Conservation (phyloP, 2,113 vertebrate species). For the Seriola rivoliana region DNA sequence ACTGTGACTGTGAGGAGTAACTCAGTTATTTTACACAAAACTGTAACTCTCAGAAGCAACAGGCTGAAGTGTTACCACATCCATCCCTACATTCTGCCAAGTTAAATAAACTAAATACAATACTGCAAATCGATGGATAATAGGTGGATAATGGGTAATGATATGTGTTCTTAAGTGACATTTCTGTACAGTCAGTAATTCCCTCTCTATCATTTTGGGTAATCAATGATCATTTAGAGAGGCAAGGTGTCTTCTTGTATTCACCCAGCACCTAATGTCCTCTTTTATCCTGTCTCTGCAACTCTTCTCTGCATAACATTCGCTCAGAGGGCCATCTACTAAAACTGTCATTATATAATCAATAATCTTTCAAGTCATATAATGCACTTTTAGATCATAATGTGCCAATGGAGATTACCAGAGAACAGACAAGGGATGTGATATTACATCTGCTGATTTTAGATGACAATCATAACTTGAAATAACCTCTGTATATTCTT, state of each 20-base stretch:
- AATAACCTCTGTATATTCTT: not conserved
- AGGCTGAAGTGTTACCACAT: not conserved
- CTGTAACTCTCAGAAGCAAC: not conserved
- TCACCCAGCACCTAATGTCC: slow-evolving; percentile 40
- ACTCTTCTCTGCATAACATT: slow-evolving; percentile 10
- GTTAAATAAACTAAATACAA: slow-evolving; percentile 56
- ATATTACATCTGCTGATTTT: not conserved
- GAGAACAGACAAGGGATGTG: not conserved
- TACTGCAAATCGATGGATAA: slow-evolving; percentile 50
- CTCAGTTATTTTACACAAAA: not conserved
- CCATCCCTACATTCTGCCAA: slow-evolving; percentile 10
- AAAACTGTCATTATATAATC: slow-evolving; percentile 58
- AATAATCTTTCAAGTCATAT: slow-evolving; percentile 45
- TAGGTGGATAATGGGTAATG: slow-evolving; percentile 48
- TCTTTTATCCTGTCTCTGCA: slow-evolving; percentile 40
- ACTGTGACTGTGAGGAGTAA: not conserved
- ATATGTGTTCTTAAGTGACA: slow-evolving; percentile 46
- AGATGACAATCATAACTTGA: not conserved
- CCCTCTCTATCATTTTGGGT: slow-evolving; percentile 42
- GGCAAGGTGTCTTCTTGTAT: slow-evolving; percentile 62
- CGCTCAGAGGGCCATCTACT: slow-evolving; percentile 18
- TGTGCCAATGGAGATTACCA: slow-evolving; percentile 4
- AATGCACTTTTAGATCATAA: slow-evolving; percentile 8
- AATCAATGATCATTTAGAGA: slow-evolving; percentile 58
- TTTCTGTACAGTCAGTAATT: slow-evolving; percentile 62